Evolutionary conservation across 2,113 vertebrate species (phyloP).

Genomic region (Amphiprion ocellaris): DNA sequence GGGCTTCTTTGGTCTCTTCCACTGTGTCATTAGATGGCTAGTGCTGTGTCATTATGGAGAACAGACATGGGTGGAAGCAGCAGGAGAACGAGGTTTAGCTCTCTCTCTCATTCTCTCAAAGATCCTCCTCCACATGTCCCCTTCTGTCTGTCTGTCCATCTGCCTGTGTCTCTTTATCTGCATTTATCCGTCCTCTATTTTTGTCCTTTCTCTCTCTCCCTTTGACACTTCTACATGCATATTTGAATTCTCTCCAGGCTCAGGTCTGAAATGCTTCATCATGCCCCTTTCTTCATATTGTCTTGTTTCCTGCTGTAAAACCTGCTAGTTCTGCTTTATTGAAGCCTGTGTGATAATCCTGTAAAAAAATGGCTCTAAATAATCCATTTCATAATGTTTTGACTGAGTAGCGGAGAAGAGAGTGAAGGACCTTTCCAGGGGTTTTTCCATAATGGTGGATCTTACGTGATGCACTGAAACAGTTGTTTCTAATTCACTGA

Average conservation of each 20-base stretch:
- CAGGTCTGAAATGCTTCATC: conserved; percentile 26
- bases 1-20: conserved; percentile 58
- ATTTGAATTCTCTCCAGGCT: conserved; percentile 44
- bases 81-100: conserved; percentile 71
- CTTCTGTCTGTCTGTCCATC: conserved; percentile 57
- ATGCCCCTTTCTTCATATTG: background rate
- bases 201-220: conserved; percentile 18
- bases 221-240: conserved; percentile 40
- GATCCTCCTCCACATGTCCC: conserved; percentile 71
- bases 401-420: conserved; percentile 1
- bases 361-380: conserved; percentile 6
- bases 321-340: conserved; percentile 28
- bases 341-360: conserved; percentile 25
- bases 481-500: conserved; percentile 9
- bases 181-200: conserved; percentile 43
- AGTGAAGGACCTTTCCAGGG: background rate
- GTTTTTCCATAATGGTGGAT: conserved; percentile 1
- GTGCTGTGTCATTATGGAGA: conserved; percentile 79
- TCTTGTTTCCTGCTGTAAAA: conserved; percentile 50
- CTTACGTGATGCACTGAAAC: background rate
- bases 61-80: conserved; percentile 75
- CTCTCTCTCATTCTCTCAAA: conserved; percentile 47
- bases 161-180: conserved; percentile 45
- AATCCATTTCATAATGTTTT: conserved; percentile 29
- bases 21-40: conserved; percentile 73